Base-by-base conservation (phyloP, 1,140 invertebrate genomes). In the Nixonia krombeini region DNA sequence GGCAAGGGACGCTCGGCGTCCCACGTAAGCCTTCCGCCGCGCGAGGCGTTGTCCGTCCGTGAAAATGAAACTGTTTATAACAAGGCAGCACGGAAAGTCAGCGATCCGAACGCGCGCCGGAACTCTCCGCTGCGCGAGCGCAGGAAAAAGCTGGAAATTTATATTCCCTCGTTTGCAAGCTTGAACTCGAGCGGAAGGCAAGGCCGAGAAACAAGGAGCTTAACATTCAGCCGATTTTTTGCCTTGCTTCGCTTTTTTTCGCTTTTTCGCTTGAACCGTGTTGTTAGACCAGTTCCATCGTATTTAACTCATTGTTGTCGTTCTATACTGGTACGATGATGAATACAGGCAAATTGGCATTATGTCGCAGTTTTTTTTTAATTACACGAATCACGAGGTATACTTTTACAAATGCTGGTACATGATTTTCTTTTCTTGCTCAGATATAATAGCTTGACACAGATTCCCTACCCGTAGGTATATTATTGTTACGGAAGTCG, bases 51-150 rank as follows among this genome's bases (percentile, higher is more conserved):
- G 49, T 59, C 57, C 53, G 35, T 63, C 59, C 50, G 63, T 71
- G 51, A 71, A 71, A 71, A 71, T 67, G 63, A 67, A 71, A 63
- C 63, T 66, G 58, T 67, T 71, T 59, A 67, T 66, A 71, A 63
- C 63, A 63, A 66, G 45, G 50, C 37, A 56, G 58, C 57, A 58
- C 50, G 57, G 45, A 62, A 71, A 66, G 68, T 66, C 57, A 66
- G 58, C 62, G 62, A 71, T 64, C 50, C 55, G 42, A 59, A 52
- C 35, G 38, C 29, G 9, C 37, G 42, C 58, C 57, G 58, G 53
- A 67, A 63, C 58, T 55, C 25, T 13, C 18, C 42, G 55, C 33
- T 64, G 46, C 47, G 42, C 47, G 28, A 40, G 55, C 33, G 44
- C 38, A 59, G 67, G 51, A 59, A 67, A 64, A 66, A 58, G 45